These are phyloP conservation scores for Cyclina sinensis DNA, from an alignment of 1,140 invertebrate species.

Conservation along the genomic window DNA sequence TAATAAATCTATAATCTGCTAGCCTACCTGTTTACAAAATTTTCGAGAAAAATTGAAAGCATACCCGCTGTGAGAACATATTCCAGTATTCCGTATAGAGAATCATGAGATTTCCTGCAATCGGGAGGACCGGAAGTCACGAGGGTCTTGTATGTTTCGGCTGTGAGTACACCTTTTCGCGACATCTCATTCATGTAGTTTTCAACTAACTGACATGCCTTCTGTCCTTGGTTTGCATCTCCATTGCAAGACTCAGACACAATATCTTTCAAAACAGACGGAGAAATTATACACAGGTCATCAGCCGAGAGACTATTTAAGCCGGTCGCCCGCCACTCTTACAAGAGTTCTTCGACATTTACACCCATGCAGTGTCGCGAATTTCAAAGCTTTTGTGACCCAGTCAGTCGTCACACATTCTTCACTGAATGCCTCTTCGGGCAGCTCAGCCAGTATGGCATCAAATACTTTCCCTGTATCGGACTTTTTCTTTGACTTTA, in stretches of 20 bases:
- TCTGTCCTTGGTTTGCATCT: constrained; percentile 72
- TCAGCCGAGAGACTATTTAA: constrained; percentile 78
- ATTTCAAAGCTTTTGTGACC: constrained; percentile 80
- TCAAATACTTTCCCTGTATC: constrained; percentile 78
- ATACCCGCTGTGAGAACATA: constrained; percentile 83
- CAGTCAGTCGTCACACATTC: constrained; percentile 81
- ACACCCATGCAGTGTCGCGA: constrained; percentile 79
- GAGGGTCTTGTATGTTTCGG: constrained; percentile 83
- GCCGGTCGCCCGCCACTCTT: constrained; percentile 78
- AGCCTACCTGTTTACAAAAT: no score
- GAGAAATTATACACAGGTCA: constrained; percentile 80
- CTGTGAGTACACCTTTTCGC: constrained; percentile 79
- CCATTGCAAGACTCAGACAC: constrained; percentile 74
- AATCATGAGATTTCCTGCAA: constrained; percentile 79
- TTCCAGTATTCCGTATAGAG: constrained; percentile 81
- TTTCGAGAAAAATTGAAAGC: not conserved
- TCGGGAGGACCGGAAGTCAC: constrained; percentile 79
- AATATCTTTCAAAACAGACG: constrained; percentile 82
- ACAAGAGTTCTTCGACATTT: constrained; percentile 78
- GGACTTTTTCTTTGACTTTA: constrained; percentile 61
- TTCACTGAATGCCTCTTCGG: constrained; percentile 78
- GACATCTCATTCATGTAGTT: constrained; percentile 82
- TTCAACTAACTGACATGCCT: constrained; percentile 80
- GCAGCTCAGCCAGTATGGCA: constrained; percentile 77
- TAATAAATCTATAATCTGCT: no score